Percentiles rank a stretch among this genome's conserved stretches.
Conservation (phyloP, 37 sponge, comb jelly and placozoan genomes). For the Chondrilla cf. caribensis region DNA sequence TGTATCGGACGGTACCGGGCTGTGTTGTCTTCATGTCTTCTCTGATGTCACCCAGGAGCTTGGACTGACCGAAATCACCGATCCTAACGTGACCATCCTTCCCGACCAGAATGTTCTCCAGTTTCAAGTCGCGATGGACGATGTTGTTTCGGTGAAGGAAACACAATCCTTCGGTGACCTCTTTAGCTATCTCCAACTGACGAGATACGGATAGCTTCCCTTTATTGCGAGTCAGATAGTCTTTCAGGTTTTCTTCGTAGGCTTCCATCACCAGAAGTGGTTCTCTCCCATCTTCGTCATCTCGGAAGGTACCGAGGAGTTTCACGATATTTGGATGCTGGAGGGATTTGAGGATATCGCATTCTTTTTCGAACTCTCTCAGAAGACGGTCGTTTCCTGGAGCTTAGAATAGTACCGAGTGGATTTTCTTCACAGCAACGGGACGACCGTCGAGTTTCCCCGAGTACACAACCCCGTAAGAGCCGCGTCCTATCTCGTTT, state of each 20-base stretch:
- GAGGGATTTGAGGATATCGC: neutral
- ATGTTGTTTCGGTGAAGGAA: conserved; percentile 2
- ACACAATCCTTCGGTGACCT: neutral
- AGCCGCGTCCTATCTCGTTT: neutral
- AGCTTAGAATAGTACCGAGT: neutral
- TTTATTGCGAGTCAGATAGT: neutral
- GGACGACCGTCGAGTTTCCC: neutral
- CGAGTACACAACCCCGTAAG: neutral
- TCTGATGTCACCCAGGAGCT: conserved; percentile 11
- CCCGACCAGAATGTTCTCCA: conserved; percentile 40
- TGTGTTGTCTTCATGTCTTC: conserved; percentile 2
- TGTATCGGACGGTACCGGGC: neutral
- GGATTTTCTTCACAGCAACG: neutral
- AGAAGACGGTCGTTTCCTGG: neutral
- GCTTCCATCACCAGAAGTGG: conserved; percentile 7
- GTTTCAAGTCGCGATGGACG: conserved; percentile 14
- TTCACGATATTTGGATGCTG: conserved; percentile 8
- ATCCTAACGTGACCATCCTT: conserved; percentile 32
- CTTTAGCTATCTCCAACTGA: neutral
- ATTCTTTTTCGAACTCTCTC: neutral
- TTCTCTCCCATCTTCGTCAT: neutral
- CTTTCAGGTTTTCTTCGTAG: neutral
- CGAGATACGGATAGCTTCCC: neutral
- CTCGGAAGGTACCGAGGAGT: neutral
- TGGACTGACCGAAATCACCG: conserved; percentile 50